Conservation (phyloP, 1,140 invertebrate species). For the Calliopsis andreniformis region DNA sequence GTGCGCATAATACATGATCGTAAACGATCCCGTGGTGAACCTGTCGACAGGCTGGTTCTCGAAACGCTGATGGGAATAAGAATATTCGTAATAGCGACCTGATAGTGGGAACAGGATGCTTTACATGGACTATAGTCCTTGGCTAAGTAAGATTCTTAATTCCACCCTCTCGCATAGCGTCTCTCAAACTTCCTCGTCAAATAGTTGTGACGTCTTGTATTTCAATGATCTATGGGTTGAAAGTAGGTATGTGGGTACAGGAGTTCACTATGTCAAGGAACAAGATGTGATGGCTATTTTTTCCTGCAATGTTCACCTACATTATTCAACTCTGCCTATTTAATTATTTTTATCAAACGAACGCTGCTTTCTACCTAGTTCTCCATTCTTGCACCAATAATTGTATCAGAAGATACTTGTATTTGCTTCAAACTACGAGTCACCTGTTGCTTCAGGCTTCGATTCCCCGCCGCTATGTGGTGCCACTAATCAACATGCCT, state of each 20-base stretch:
- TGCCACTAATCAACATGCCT: slow-evolving; percentile 30
- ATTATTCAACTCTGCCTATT: too few relatives aligned
- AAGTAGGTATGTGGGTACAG: too few relatives aligned
- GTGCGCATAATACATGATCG: slow-evolving; percentile 30
- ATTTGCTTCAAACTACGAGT: slow-evolving; percentile 23
- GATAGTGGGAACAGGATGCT: slow-evolving; percentile 23
- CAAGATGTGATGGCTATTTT: too few relatives aligned
- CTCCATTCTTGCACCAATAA: too few relatives aligned
- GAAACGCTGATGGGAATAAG: slow-evolving; percentile 43
- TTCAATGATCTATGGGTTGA: too few relatives aligned
- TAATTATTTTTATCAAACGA: too few relatives aligned
- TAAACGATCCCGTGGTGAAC: slow-evolving; percentile 43
- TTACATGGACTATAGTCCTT: slow-evolving; percentile 41
- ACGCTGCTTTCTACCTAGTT: slow-evolving; percentile 9
- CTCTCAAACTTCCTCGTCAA: neutral
- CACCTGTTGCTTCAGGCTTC: slow-evolving; percentile 63
- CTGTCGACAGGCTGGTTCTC: slow-evolving; percentile 55
- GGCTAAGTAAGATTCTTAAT: slow-evolving; percentile 14
- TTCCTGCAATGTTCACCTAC: too few relatives aligned
- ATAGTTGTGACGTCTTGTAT: too few relatives aligned
- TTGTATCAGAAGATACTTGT: too few relatives aligned
- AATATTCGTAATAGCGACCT: slow-evolving; percentile 36
- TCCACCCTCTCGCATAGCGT: neutral
- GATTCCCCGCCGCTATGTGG: slow-evolving; percentile 49
- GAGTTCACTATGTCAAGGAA: too few relatives aligned